These are phyloP conservation scores for Poliocrania exsul DNA, from an alignment of 2,797 vertebrate genomes.

Conservation along the genomic window DNA sequence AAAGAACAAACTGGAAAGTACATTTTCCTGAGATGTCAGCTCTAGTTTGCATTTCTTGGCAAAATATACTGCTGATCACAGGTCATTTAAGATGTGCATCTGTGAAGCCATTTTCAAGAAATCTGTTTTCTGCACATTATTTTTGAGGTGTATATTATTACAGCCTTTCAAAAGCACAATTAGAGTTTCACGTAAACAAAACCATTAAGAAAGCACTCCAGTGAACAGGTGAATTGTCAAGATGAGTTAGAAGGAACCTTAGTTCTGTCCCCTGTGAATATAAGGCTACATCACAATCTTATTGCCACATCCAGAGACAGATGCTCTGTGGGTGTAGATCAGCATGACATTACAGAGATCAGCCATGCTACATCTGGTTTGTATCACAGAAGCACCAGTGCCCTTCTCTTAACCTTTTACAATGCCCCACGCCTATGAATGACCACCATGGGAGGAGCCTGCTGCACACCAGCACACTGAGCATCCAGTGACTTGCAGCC, in stretches of 20 bases:
- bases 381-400: not conserved
- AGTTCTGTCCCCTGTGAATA: not conserved
- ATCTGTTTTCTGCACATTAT: not conserved
- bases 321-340: not conserved
- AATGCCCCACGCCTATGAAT: fast-evolving
- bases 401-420: not conserved
- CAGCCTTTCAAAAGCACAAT: not conserved
- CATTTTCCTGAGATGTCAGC: not conserved
- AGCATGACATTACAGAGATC: not conserved
- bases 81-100: not conserved
- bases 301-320: not conserved
- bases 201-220: not conserved
- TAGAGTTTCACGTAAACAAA: not conserved
- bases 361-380: not conserved
- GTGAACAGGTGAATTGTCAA: not conserved
- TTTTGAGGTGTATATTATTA: not conserved
- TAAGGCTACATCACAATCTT: fast-evolving
- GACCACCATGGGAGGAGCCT: fast-evolving
- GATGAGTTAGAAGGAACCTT: constrained; percentile 2
- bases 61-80: not conserved
- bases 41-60: not conserved
- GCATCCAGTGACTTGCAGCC: not conserved
- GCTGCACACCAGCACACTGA: not conserved
- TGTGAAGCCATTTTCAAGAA: not conserved
- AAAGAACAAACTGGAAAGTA: not conserved